Base-by-base conservation (phyloP, 1,140 invertebrate species). In the Leptinotarsa texana region DNA sequence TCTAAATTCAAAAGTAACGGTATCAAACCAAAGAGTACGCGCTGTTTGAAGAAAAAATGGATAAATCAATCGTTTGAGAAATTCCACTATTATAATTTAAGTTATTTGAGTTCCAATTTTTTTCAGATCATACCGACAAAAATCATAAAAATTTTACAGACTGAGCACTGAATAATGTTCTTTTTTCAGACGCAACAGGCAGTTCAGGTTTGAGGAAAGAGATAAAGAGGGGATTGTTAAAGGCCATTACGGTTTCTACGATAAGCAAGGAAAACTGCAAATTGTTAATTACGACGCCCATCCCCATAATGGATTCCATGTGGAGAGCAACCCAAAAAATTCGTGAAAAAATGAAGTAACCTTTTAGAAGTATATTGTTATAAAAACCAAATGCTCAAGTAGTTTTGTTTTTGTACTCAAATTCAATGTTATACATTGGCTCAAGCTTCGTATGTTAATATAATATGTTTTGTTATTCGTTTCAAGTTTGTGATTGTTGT, bases 171-270 rank as follows among this genome's bases (percentile, higher is more conserved):
- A 42, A 42, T 42, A 42, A 11, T 3, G 8, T 42, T 42, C 33
- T 42, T 42, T 42, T 86, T 87, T 57, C 86, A 96, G 93, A 66
- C 89, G 93, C 81, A 94, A 94, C 84, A 89, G 94, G 33, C 93
- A 94, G 80, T 95, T 94, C 84, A 88, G 94, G 75, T 92, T 91
- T 80, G 94, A 96, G 85, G 94, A 96, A 81, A 87, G 91, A 65
- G 90, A 94, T 83, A 90, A 89, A 33, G 88, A 93, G 70, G 94
- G 95, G 13, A 86, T 90, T 42, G 92, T 96, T 4, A 92, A 91
- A 80, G 94, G 95, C 4, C 92, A 93, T 76, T 96, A 95, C 82
- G 94, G 94, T 51, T 96, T 91, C 83, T 91, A 93, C 76, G 94
- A 95, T 82, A 92, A 91, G 62, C 83, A 88, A 77, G 94, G 94